Percentiles rank a stretch among this genome's conserved stretches.
Evolutionary conservation across 1,140 invertebrate species (phyloP).

Genomic region (Dendrolimus kikuchii): DNA sequence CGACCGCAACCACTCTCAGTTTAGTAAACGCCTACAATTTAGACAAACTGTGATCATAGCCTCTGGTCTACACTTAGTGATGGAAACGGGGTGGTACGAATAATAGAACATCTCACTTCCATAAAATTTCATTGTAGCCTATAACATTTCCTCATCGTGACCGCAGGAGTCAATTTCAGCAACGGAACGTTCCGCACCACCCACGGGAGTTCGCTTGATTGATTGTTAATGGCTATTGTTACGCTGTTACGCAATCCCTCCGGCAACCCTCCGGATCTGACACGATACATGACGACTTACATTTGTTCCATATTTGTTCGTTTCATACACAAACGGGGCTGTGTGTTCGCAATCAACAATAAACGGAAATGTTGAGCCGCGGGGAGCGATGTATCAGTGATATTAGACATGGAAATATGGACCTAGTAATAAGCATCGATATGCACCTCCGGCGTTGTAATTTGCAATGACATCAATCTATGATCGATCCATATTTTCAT

Average conservation of each 20-base stretch:
- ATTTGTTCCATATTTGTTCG: constrained; percentile 45
- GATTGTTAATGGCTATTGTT: constrained; percentile 62
- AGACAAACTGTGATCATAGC: constrained; percentile 50
- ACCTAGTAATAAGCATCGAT: constrained; percentile 29
- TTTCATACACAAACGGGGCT: constrained; percentile 26
- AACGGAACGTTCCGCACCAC: constrained; percentile 32
- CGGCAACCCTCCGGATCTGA: constrained; percentile 32
- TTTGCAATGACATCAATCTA: constrained; percentile 32
- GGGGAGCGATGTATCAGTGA: constrained; percentile 43
- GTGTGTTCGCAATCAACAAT: constrained; percentile 43
- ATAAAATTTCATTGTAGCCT: constrained; percentile 9
- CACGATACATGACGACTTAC: constrained; percentile 42
- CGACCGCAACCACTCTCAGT: constrained; percentile 35
- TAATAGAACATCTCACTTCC: constrained; percentile 16
- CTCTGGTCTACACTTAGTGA: constrained; percentile 6
- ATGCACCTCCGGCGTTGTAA: constrained; percentile 21
- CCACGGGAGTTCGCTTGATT: constrained; percentile 46
- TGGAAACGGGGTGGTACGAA: constrained; percentile 1
- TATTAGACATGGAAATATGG: constrained; percentile 33
- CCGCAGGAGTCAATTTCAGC: constrained; percentile 46
- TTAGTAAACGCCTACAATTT: constrained; percentile 30
- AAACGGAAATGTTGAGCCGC: constrained; percentile 33
- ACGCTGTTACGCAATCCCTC: constrained; percentile 38
- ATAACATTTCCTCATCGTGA: constrained; percentile 25
- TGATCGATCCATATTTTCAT: constrained; percentile 28